phyloP scores from a whole-genome alignment of 2,797 vertebrate genomes.

The Danionella dracula region DNA sequence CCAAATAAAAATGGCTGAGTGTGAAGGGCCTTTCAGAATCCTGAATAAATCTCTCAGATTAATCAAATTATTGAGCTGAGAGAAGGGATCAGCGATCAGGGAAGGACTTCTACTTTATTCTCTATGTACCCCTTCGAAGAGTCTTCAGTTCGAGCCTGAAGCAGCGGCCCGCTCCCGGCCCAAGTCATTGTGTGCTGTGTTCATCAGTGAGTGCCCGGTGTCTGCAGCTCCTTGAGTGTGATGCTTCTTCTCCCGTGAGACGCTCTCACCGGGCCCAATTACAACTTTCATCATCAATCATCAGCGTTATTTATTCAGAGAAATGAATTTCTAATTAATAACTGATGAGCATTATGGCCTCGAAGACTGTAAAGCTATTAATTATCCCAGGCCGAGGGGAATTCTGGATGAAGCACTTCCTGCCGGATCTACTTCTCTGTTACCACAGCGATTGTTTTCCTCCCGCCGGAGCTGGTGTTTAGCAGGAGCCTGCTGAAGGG shows the following conservation, averaged over 20 bases:
- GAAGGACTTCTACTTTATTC: too few species aligned
- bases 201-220: background rate
- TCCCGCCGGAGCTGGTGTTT: constrained; percentile 65
- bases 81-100: too few species aligned
- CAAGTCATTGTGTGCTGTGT: too few species aligned
- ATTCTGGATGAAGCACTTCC: constrained; percentile 77
- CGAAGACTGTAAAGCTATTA: constrained; percentile 92
- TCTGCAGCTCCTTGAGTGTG: constrained; percentile 70
- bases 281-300: constrained; percentile 99
- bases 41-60: too few species aligned
- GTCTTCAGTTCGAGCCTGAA: too few species aligned
- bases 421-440: constrained; percentile 77
- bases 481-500: constrained; percentile 52
- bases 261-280: constrained; percentile 92
- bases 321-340: constrained; percentile 99
- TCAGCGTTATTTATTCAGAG: constrained; percentile 99
- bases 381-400: constrained; percentile 89
- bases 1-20: too few species aligned
- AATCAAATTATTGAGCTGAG: too few species aligned
- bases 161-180: too few species aligned
- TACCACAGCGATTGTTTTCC: constrained; percentile 69
- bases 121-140: too few species aligned
- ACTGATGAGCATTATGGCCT: constrained; percentile 99
- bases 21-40: too few species aligned
- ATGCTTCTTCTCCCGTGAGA: constrained; percentile 81